Percentiles rank a stretch among this genome's conserved stretches.
Evolutionary conservation across 2,888 invertebrate species (phyloP).

Genomic region (Nomada fucata): DNA sequence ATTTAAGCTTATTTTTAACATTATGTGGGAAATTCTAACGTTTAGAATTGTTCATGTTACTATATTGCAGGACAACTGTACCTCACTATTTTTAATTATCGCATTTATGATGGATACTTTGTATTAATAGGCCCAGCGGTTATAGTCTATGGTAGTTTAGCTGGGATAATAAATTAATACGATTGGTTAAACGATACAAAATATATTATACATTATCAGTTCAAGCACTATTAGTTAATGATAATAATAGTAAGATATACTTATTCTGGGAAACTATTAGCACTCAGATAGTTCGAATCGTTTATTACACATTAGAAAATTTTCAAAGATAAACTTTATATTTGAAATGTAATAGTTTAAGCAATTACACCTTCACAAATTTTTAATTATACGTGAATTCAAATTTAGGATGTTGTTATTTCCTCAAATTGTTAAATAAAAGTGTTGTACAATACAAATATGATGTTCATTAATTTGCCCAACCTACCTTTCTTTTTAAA

Average conservation of each 20-base stretch:
- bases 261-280: neutral
- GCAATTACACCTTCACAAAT: neutral
- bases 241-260: neutral
- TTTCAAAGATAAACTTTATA: neutral
- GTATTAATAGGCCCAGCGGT: neutral
- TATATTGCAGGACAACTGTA: neutral
- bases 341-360: neutral
- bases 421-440: conserved; percentile 63
- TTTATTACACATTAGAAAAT: neutral
- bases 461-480: neutral
- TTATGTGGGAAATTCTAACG: neutral
- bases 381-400: conserved; percentile 1
- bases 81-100: neutral
- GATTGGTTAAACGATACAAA: neutral
- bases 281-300: too few relatives aligned
- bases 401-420: conserved; percentile 31
- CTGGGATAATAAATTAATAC: neutral
- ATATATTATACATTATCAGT: neutral
- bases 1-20: neutral
- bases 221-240: neutral
- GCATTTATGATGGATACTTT: neutral
- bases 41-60: neutral
- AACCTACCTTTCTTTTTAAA: neutral
- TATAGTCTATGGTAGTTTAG: neutral
- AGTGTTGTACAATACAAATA: conserved; percentile 31